Percentiles rank a stretch among this genome's conserved stretches.
These are phyloP conservation scores for Pelecanus crispus DNA, from an alignment of 2,113 vertebrate genomes.

Conservation along the genomic window DNA sequence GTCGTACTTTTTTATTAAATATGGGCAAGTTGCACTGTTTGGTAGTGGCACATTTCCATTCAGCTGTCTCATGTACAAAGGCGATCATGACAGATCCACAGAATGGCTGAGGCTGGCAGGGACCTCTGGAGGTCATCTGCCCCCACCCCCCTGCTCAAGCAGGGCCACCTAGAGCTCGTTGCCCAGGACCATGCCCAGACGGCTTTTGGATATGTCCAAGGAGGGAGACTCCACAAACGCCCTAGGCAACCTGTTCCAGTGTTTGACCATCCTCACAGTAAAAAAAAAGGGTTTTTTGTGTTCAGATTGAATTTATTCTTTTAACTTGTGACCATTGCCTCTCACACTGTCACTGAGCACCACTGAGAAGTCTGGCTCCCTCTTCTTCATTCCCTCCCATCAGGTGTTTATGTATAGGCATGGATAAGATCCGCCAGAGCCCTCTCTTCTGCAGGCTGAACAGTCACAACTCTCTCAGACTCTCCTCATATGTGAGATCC, in stretches of 20 bases:
- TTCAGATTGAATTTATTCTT: neutral
- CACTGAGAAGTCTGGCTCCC: neutral
- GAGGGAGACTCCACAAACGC: neutral
- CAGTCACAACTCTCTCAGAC: neutral
- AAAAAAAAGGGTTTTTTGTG: neutral
- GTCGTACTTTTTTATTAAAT: neutral
- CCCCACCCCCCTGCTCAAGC: neutral
- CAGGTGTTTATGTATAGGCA: neutral
- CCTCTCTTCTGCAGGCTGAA: neutral
- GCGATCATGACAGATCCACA: neutral
- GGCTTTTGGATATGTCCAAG: neutral
- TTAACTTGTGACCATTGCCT: neutral
- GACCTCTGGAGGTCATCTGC: neutral
- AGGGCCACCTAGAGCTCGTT: neutral
- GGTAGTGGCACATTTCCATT: neutral
- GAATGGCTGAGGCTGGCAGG: neutral
- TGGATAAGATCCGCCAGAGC: neutral
- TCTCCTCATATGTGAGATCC: neutral
- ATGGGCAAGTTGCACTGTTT: neutral
- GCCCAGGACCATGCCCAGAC: neutral
- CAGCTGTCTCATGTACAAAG: accelerated
- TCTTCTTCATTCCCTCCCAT: neutral
- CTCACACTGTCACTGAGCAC: neutral
- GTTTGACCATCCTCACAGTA: neutral
- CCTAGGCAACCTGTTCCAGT: neutral